Conservation (phyloP, 2,888 invertebrate genomes). For the Ptilodon capucinus region DNA sequence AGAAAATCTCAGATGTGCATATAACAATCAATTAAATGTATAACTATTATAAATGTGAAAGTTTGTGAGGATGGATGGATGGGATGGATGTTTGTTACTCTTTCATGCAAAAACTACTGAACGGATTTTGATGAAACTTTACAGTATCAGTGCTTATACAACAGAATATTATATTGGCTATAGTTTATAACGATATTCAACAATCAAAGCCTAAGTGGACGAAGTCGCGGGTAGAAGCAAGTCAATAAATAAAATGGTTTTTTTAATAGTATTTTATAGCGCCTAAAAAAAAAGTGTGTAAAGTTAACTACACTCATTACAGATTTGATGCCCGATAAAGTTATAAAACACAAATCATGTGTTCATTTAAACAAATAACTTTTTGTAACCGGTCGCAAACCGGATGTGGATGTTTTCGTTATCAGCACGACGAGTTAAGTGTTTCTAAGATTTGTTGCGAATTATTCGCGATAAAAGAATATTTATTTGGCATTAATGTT, state of each 20-base stretch:
- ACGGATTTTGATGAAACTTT: too few species aligned
- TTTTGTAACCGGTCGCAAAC: slow-evolving; percentile 37
- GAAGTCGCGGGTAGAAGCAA: too few species aligned
- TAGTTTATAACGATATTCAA: too few species aligned
- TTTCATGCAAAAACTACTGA: too few species aligned
- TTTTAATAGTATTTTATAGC: slow-evolving; percentile 27
- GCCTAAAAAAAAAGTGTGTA: slow-evolving; percentile 21
- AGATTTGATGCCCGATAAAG: slow-evolving; percentile 24
- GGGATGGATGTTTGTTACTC: too few species aligned
- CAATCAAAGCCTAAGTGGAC: too few species aligned
- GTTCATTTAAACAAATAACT: slow-evolving; percentile 27
- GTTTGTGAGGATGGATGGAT: too few species aligned
- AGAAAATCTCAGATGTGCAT: too few species aligned
- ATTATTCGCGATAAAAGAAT: slow-evolving; percentile 6
- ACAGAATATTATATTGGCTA: too few species aligned
- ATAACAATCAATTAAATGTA: too few species aligned
- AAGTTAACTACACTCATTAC: slow-evolving; percentile 23
- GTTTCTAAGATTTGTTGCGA: slow-evolving; percentile 25
- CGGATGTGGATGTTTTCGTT: slow-evolving; percentile 31
- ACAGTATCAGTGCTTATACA: too few species aligned
- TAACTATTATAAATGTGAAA: too few species aligned
- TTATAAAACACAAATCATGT: slow-evolving; percentile 26
- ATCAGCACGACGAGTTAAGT: slow-evolving; percentile 27
- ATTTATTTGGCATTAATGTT: slow-evolving; percentile 18
- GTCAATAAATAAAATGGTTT: slow-evolving; percentile 1